Percentiles rank a stretch among this genome's conserved stretches.
phyloP scores from a whole-genome alignment of 2,888 invertebrate species.

The Heliconius ethilla region DNA sequence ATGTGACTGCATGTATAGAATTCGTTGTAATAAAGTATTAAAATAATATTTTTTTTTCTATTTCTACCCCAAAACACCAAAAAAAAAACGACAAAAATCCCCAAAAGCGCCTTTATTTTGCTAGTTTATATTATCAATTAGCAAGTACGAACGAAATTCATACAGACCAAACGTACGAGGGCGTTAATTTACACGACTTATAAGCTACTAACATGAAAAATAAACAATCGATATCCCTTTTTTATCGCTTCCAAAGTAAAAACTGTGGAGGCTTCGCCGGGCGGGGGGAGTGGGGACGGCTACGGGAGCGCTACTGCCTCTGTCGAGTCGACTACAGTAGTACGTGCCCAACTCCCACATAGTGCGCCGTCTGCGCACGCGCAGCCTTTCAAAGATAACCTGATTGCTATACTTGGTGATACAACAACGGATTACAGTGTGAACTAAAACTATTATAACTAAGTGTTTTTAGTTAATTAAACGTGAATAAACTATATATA shows the following conservation, averaged over 20 bases:
- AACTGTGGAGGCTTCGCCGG: conserved; percentile 71
- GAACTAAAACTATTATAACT: conserved; percentile 49
- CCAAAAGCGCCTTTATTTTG: not conserved
- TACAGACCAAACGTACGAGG: conserved; percentile 61
- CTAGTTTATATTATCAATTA: conserved; percentile 57
- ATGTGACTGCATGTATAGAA: conserved; percentile 76
- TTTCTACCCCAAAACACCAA: not conserved
- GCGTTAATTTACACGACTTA: conserved; percentile 78
- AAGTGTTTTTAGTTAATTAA: conserved; percentile 2
- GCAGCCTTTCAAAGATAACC: conserved; percentile 62
- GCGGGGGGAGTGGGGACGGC: conserved; percentile 50
- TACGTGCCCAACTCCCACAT: conserved; percentile 76
- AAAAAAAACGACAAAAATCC: not conserved
- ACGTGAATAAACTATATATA: conserved; percentile 55
- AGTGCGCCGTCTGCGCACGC: conserved; percentile 73
- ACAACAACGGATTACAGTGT: conserved; percentile 72
- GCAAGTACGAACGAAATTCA: conserved; percentile 63
- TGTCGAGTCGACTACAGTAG: conserved; percentile 69
- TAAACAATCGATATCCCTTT: conserved; percentile 80
- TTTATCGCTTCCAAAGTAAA: conserved; percentile 76
- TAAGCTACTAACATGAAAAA: conserved; percentile 80
- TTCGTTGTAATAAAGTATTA: conserved; percentile 76
- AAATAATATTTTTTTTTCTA: conserved; percentile 45
- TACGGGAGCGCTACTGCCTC: conserved; percentile 80
- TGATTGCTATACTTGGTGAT: conserved; percentile 53